Evolutionary conservation across 2,888 invertebrate genomes (phyloP).

Genomic region (Hydraecia micacea): DNA sequence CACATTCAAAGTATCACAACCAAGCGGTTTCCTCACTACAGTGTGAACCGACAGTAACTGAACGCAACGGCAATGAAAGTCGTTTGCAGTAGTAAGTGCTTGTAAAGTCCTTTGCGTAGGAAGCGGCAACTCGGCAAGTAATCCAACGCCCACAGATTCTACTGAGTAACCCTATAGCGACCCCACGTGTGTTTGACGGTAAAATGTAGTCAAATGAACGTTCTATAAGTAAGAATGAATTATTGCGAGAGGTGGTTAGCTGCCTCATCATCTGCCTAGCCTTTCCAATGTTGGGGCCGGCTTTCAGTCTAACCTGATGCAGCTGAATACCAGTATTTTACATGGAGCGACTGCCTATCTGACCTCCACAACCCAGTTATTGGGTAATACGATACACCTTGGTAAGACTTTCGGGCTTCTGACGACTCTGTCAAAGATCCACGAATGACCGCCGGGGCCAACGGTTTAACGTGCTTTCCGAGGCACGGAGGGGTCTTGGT

Average conservation of each 20-base stretch:
- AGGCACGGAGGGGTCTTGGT: too few relatives aligned
- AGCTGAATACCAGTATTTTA: too few relatives aligned
- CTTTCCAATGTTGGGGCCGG: too few relatives aligned
- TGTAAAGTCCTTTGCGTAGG: slow-evolving; percentile 52
- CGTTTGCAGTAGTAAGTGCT: slow-evolving; percentile 55
- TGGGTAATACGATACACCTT: too few relatives aligned
- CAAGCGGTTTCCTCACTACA: neutral
- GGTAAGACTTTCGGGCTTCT: too few relatives aligned
- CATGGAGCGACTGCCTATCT: too few relatives aligned
- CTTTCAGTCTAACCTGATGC: too few relatives aligned
- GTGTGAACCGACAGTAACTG: slow-evolving; percentile 22
- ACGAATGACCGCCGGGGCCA: too few relatives aligned
- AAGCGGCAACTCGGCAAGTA: slow-evolving; percentile 36
- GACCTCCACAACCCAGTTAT: too few relatives aligned
- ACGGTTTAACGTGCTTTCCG: too few relatives aligned
- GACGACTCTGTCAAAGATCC: too few relatives aligned
- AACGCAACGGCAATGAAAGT: slow-evolving; percentile 22
- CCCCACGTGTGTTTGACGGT: neutral
- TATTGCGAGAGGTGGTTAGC: neutral
- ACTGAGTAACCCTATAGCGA: slow-evolving; percentile 13
- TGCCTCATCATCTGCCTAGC: neutral
- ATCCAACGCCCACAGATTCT: slow-evolving; percentile 35
- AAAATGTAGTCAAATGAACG: slow-evolving; percentile 14
- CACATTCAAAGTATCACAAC: neutral
- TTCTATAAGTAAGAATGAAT: neutral